These are phyloP conservation scores for Distichodus sexfasciatus DNA, from an alignment of 2,797 vertebrate genomes.

Conservation along the genomic window DNA sequence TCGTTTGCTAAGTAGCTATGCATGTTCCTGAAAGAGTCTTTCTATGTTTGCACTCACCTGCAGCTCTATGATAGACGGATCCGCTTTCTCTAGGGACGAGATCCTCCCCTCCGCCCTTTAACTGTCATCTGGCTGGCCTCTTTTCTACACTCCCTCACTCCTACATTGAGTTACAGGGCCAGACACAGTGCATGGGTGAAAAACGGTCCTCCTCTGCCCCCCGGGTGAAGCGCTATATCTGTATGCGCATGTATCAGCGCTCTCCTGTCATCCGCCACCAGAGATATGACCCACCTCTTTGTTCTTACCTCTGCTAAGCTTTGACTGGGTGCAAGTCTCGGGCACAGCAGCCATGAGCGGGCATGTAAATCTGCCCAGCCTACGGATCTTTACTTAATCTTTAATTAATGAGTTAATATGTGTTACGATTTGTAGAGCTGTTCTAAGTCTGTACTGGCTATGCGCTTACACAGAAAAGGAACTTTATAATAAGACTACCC, in stretches of 20 bases:
- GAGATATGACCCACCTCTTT: conserved; percentile 40
- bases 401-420: too few species aligned
- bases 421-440: too few species aligned
- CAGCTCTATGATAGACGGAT: conserved; percentile 49
- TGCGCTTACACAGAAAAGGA: too few species aligned
- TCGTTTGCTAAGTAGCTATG: conserved; percentile 36
- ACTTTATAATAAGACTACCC: too few species aligned
- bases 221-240: conserved; percentile 35
- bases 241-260: conserved; percentile 40
- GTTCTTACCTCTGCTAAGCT: conserved; percentile 26
- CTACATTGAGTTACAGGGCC: conserved; percentile 30
- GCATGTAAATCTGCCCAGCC: not conserved
- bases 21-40: conserved; percentile 5
- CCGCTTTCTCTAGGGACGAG: not conserved
- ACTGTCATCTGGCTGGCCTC: conserved; percentile 5
- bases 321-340: not conserved
- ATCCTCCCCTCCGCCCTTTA: not conserved
- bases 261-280: conserved; percentile 28
- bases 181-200: conserved; percentile 26
- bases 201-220: conserved; percentile 35
- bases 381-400: not conserved
- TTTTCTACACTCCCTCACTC: conserved; percentile 20
- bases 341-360: not conserved
- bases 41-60: conserved; percentile 26
- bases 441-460: too few species aligned